Base-by-base conservation (phyloP, 2,888 invertebrate species). In the Lepidochrysops patricia region DNA sequence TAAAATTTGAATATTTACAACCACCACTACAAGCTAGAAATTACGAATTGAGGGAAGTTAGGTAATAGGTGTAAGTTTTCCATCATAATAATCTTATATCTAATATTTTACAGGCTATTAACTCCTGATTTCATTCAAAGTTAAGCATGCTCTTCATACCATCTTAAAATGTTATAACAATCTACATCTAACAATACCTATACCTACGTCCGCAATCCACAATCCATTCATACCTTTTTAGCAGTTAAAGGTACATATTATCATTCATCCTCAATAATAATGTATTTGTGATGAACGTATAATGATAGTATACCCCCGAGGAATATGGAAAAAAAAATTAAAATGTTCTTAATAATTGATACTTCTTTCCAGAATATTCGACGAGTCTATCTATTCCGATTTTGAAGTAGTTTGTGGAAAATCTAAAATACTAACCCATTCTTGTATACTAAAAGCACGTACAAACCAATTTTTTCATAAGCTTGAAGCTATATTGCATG, bases 301-400 rank as follows among this genome's bases (percentile, higher is more conserved):
- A 9, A 9, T 29, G 29, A 6, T 6, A 29, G 9, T 15, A 15
- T 37, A 19, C 43, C 9, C 9, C 43, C 6, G 4, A 19, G 4
- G 23, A 12, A 4, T 23, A 23, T 9, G 3, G 4, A 9, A 43
- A 13, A 27, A n/a, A 4, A 15, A 9, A 6, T 35, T 57, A 9
- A 13, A 27, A 57, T 7, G 9, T 52, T 54, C 29, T 54, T 13
- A 57, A 57, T 27, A 37, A 57, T 2, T 15, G 1, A 57, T 52
- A 50, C 58, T 70, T 77, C 74, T 74, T 90, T 89, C 61, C 88
- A 91, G 91, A 89, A 90, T 92, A 77, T 91, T 90, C 82, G 89
- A 89, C 73, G 90, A 91, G 74, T 90, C 91, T 68, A 84, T 91
- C 69, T 90, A 90, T 80, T 88, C 90, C 71, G 92, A 92, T 80